Evolutionary conservation across 1,140 invertebrate genomes (phyloP), one percentile per base, ranked within the genome.

Genomic region (Nixonia krombeini): DNA sequence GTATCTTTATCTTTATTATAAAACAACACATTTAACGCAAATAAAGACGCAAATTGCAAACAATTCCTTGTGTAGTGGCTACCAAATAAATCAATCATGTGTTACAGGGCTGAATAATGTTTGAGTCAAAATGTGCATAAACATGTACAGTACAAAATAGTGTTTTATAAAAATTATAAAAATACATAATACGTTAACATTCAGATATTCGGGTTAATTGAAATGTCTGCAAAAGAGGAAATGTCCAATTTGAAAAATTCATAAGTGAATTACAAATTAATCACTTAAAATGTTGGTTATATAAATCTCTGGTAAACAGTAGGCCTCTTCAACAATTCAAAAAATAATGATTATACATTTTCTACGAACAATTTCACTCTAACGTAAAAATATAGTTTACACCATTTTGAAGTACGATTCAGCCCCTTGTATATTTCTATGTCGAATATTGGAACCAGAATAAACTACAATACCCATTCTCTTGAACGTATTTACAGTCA

Each of bases 371-470:
- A 17, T 18, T 46, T 13, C 12, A 29, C 25, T n/a, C 23, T 17
- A 7, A 45, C 7, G 26, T 4, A 50, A 23, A 50, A 33, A 31
- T n/a, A 12, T 38, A 42, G 9, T 7, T 26, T 25, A 33, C 41
- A 53, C 15, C 10, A 33, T 12, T 38, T 17, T 4, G 12, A 25
- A 10, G 37, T 51, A 33, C 12, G 13, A 13, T 35, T 2, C 1
- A 35, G 15, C 21, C 21, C 21, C 6, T 2, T 21, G 21, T 21
- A 6, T 21, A 21, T 21, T 2, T 21, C 2, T 21, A 21, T 21
- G 21, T 31, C 10, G 21, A 21, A 35, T 42, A 26, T 63, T 56
- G 31, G 31, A 66, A 31, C 58, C 13, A 56, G 12, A 35, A 59
- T 15, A 28, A 40, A 41, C 26, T 28, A 31, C 23, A 38, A n/a